A percentile compares a stretch with the other conserved stretches of the same genome.
These are phyloP conservation scores for Drosophila tropicalis DNA, from an alignment of 1,140 invertebrate genomes.

Conservation along the genomic window DNA sequence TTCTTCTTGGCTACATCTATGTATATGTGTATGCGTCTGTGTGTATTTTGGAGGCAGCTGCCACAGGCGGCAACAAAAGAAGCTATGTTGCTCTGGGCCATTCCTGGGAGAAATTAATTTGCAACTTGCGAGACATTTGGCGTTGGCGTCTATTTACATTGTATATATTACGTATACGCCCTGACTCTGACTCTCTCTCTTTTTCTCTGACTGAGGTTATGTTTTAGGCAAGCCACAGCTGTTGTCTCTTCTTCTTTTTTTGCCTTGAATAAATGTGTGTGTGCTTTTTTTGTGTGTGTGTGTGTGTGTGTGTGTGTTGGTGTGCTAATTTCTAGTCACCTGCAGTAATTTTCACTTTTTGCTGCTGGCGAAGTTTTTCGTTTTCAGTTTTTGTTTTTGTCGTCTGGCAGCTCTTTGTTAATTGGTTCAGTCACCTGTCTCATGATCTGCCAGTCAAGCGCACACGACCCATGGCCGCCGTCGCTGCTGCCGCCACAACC, in stretches of 20 bases:
- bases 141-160: constrained; percentile 75
- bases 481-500: not conserved
- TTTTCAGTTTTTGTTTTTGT: constrained; percentile 27
- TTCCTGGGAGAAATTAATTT: constrained; percentile 83
- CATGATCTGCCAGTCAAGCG: constrained; percentile 78
- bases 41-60: constrained; percentile 23
- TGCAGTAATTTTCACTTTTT: constrained; percentile 72
- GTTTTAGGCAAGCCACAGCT: constrained; percentile 61
- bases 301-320: constrained; percentile 5
- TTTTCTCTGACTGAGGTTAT: constrained; percentile 38
- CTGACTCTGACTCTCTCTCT: constrained; percentile 10
- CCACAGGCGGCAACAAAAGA: constrained; percentile 12
- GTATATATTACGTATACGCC: constrained; percentile 76
- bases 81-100: constrained; percentile 23
- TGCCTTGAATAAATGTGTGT: constrained; percentile 15
- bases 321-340: constrained; percentile 79
- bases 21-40: constrained; percentile 13
- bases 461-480: constrained; percentile 65
- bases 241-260: constrained; percentile 18
- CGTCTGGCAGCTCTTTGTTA: constrained; percentile 74
- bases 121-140: constrained; percentile 80
- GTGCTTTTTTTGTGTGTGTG: not conserved
- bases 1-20: not conserved
- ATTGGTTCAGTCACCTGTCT: constrained; percentile 83
- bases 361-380: constrained; percentile 26